Evolutionary conservation across 2,888 invertebrate species (phyloP), one percentile per base, ranked within the genome.

Genomic region (Epinotia demarniana): DNA sequence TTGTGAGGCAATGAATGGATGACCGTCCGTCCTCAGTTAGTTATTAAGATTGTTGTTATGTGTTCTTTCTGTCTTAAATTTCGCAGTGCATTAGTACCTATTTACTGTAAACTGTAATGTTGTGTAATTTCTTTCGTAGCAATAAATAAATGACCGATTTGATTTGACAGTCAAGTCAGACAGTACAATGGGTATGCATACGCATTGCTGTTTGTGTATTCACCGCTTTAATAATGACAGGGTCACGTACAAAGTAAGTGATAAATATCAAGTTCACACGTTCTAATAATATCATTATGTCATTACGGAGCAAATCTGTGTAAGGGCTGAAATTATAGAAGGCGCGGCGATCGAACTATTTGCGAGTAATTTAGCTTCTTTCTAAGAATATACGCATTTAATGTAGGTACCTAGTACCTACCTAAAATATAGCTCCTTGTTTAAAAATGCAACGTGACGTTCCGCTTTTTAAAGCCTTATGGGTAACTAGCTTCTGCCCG

Each of bases 201-300:
- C 3, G 23, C 1, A 2, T 23, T 27, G 33, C 39, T 55, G 27
- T 67, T 67, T 67, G 55, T 58, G 19, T 43, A 57, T 57, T 43
- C 39, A n/a, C 57, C 12, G 19, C 39, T 16, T 69, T 46, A 39
- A 64, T 27, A 46, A 39, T 70, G 60, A 60, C 61, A 43, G 61
- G 27, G 33, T 71, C 49, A 53, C 23, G 46, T 46, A 62, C 33
- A 57, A 55, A 73, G 23, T 66, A 63, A 33, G 19, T 19, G 61
- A 57, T 68, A 62, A 73, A 62, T 55, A 69, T 57, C 57, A 6
- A 63, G 55, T 63, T 63, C 57, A 74, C 58, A 6, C 39, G 58
- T 69, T 60, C 63, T 64, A 70, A 70, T 70, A 75, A 66, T 60
- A 43, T 71, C 58, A 75, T 75, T 72, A 72, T 33, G 61, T 67